phyloP scores from a whole-genome alignment of 2,797 vertebrate species.

The Dendrocincla fuliginosa region DNA sequence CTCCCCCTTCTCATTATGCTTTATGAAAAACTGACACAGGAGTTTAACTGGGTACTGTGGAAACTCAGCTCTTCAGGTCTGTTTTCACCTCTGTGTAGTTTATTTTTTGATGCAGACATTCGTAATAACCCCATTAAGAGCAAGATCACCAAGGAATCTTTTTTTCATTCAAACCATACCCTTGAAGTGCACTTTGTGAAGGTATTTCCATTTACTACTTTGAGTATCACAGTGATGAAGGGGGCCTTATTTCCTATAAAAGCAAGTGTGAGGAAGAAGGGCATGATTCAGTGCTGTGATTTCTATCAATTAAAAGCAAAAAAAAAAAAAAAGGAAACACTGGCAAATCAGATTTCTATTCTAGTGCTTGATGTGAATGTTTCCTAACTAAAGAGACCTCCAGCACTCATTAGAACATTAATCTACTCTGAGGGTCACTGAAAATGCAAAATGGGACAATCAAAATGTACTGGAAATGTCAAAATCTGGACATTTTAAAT shows the following conservation, averaged over 20 bases:
- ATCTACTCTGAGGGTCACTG: neutral
- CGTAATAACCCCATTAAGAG: neutral
- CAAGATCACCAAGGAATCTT: accelerated
- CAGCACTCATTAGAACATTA: neutral
- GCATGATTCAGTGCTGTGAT: neutral
- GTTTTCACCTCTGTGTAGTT: neutral
- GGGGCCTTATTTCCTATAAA: neutral
- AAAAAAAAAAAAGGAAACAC: neutral
- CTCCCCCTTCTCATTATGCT: neutral
- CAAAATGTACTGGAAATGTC: neutral
- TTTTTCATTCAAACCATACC: neutral
- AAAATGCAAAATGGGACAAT: neutral
- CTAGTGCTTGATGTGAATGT: neutral
- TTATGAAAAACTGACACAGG: neutral
- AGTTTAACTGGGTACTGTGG: neutral
- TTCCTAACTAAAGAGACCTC: neutral
- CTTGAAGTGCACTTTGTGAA: neutral
- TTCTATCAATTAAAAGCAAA: neutral
- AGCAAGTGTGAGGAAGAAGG: neutral
- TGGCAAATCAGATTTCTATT: neutral
- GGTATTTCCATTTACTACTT: neutral
- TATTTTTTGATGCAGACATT: neutral
- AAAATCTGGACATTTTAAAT: neutral
- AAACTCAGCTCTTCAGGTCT: neutral
- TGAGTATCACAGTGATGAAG: neutral